A percentile compares a stretch with the other conserved stretches of the same genome.
These are phyloP conservation scores for Pseudomyrmex pallidus DNA, from an alignment of 1,140 invertebrate genomes.

Conservation along the genomic window DNA sequence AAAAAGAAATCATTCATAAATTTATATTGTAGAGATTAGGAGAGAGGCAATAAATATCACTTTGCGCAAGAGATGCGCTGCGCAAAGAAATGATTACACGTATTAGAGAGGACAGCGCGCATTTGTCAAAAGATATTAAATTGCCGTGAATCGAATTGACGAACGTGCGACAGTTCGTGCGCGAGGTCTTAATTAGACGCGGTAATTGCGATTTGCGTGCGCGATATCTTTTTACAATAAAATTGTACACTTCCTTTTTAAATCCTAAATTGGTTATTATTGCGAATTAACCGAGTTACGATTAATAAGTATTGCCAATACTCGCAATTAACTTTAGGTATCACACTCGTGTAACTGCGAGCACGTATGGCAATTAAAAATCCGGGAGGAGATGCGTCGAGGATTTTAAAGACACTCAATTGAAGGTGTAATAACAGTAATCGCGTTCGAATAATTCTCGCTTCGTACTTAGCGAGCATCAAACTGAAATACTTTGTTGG, in stretches of 20 bases:
- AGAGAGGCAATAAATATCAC: conserved; percentile 1
- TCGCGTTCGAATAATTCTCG: conserved; percentile 23
- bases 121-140: conserved; percentile 1
- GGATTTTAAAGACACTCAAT: conserved; percentile 44
- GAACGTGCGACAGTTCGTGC: conserved; percentile 37
- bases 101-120: background rate
- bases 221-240: conserved; percentile 41
- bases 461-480: background rate
- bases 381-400: conserved; percentile 1
- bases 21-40: background rate
- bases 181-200: conserved; percentile 43
- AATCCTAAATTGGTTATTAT: conserved; percentile 26
- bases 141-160: conserved; percentile 29
- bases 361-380: conserved; percentile 42
- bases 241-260: conserved; percentile 32
- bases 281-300: conserved; percentile 33
- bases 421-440: conserved; percentile 40
- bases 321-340: conserved; percentile 42
- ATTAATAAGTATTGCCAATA: too few relatives aligned
- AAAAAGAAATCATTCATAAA: background rate
- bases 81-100: too few relatives aligned
- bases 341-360: conserved; percentile 23
- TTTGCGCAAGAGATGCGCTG: background rate
- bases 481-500: background rate
- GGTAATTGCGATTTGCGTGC: conserved; percentile 45